Conservation (phyloP, 1,140 invertebrate species). For the Pseudomyrmex concolor region DNA sequence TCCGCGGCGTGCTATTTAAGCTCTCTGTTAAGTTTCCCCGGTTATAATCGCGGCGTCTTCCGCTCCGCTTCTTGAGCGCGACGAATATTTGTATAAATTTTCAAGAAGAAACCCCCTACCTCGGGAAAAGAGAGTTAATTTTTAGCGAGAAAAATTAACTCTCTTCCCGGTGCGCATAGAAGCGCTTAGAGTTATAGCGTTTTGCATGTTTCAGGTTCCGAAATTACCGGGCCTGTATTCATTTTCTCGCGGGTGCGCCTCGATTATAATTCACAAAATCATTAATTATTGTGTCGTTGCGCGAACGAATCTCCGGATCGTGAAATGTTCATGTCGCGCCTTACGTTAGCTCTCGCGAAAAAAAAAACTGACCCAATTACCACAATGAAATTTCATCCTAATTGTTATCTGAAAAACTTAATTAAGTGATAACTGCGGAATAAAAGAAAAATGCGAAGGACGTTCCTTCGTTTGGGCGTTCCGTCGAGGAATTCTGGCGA, state of each 20-base stretch:
- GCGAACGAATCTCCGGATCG: slow-evolving; percentile 7
- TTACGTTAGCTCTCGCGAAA: background rate
- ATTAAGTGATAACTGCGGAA: slow-evolving; percentile 48
- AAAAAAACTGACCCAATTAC: slow-evolving; percentile 44
- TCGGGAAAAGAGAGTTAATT: slow-evolving; percentile 7
- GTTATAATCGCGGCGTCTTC: slow-evolving; percentile 46
- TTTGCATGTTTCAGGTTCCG: no score
- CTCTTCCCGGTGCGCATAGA: background rate
- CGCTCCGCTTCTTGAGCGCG: slow-evolving; percentile 31
- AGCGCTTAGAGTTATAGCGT: background rate
- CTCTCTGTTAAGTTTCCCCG: slow-evolving; percentile 37
- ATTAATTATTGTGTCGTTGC: slow-evolving; percentile 45
- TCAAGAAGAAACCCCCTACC: background rate
- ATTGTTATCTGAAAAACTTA: slow-evolving; percentile 55
- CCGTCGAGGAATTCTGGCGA: background rate
- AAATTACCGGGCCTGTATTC: slow-evolving; percentile 18
- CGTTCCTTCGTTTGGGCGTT: background rate
- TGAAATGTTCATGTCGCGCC: slow-evolving; percentile 42
- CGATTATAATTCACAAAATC: slow-evolving; percentile 28
- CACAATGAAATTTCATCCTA: slow-evolving; percentile 53
- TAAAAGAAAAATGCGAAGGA: slow-evolving; percentile 18
- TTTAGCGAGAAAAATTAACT: slow-evolving; percentile 19
- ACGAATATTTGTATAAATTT: slow-evolving; percentile 56
- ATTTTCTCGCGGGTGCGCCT: background rate
- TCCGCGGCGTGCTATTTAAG: slow-evolving; percentile 33